A percentile compares a stretch with the other conserved stretches of the same genome.
phyloP scores from a whole-genome alignment of 2,797 vertebrate species.

The Oryzias sinensis region DNA sequence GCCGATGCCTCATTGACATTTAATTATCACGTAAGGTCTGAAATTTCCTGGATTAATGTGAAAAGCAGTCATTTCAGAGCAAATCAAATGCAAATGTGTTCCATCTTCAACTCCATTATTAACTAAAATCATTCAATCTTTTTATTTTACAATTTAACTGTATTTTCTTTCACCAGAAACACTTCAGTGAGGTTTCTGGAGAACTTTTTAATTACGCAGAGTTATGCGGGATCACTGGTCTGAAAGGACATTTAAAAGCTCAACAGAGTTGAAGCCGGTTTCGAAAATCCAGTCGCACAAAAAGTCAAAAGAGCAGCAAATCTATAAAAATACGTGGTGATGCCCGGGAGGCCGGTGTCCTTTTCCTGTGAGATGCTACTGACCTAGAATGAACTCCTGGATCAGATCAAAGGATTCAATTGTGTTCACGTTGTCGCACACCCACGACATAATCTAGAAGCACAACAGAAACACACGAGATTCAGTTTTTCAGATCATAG shows the following conservation, averaged over 20 bases:
- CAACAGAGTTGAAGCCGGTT: slow-evolving; percentile 34
- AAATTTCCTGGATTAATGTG: slow-evolving; percentile 6
- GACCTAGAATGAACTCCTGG: slow-evolving; percentile 95
- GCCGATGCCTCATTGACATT: too few species aligned
- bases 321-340: slow-evolving; percentile 19
- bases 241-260: slow-evolving; percentile 22
- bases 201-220: slow-evolving; percentile 26
- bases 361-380: slow-evolving; percentile 40
- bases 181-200: slow-evolving; percentile 20
- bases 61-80: slow-evolving; percentile 12
- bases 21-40: too few species aligned
- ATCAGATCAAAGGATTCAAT: slow-evolving; percentile 89
- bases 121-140: slow-evolving; percentile 19
- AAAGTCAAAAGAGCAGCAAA: slow-evolving; percentile 10
- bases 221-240: slow-evolving; percentile 3
- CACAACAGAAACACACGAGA: slow-evolving; percentile 30
- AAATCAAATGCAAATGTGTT: slow-evolving; percentile 33
- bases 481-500: neutral
- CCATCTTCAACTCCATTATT: slow-evolving; percentile 15
- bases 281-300: slow-evolving; percentile 17
- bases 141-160: slow-evolving; percentile 9
- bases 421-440: slow-evolving; percentile 83
- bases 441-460: slow-evolving; percentile 88
- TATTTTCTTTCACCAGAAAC: slow-evolving; percentile 5
- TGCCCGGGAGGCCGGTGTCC: slow-evolving; percentile 16